Base-by-base conservation (phyloP, 53 echinoderm and acorn worm species). In the Holothuria scabra region DNA sequence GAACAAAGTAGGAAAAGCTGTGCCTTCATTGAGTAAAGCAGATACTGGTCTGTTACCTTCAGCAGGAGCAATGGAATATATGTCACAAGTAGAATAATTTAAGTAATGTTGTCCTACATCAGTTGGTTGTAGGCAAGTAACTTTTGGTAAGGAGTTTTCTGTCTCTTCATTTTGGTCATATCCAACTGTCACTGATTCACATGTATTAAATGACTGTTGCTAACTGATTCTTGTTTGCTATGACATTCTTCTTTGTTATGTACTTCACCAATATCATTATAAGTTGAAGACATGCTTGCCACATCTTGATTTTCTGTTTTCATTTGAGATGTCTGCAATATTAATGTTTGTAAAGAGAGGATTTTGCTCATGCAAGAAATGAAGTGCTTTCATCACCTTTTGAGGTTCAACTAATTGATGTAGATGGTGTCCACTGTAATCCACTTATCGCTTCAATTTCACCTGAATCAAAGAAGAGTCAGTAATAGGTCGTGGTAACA, bases 21-120 rank as follows among this genome's bases (percentile, higher is more conserved):
- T 88, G 8, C 82, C 67, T 85, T 87, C 82, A 56, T 90, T 67
- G 44, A 85, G 75, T 59, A 95, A 63, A 35, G 92, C 55, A 72
- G 66, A 46, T 24, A 91, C 82, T 66, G 91, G 91, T 38, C 26
- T 85, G 79, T 91, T 91, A 21, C 86, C 89, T 87, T 94, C 94
- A 69, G 84, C 84, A 28, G 94, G 93, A 2, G 93, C 91, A 58
- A 85, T 60, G 79, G 60, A 76, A 37, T 91, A 68, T 12, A 93
- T 84, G 12, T 85, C 84, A 41, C 83, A 35, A 82, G 46, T 71
- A 80, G 87, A 84, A 18, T 52, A 52, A 74, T 86, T 83, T 12
- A 88, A 18, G 7, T 72, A 23, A 72, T 87, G 35, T 28, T 90
- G 90, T 37, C 87, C 62, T 31, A 82, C 85, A 82, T 93, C 88